Evolutionary conservation across 2,797 vertebrate species (phyloP), one percentile per base, ranked within the genome.

Genomic region (Helicolenus hilgendorfi): DNA sequence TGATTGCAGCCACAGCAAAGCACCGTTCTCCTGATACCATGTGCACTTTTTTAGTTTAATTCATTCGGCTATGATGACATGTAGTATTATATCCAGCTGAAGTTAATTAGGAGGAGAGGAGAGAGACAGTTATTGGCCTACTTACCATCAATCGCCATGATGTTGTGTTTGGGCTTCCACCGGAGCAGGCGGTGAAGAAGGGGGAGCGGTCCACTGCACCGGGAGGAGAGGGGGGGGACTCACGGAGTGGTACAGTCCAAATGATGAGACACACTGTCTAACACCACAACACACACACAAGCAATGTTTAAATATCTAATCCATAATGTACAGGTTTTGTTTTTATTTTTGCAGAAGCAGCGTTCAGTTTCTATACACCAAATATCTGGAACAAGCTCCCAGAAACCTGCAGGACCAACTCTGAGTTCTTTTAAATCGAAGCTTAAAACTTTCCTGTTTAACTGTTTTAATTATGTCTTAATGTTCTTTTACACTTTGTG

Each of bases 141-240:
- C 98, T 98, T 97, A 99, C 98, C 98, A 96, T 99, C 98, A 97
- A 98, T 98, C 98, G 98, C 98, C 98, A 99, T 99, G 98, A 98
- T 98, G 97, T 92, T 98, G 97, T 98, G 96, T 95, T 97, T 95
- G 91, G 97, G 98, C 95, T 97, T 96, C 96, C 97, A 97, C 96
- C 89, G 77, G 85, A 73, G 89, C 69, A 71, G 82, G 77, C 85
- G 92, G 92, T 88, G 93, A 95, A 87, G 78, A 87, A 95, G 88
- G 88, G 92, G 96, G 96, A 94, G 92, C 87, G 80, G 90, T 36
- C 89, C 93, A 94, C 81, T 90, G 76, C 20, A 13, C 33, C 72
- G 55, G 77, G 49, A 33, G 76, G 41, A 18, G 18, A 53, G 49
- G 82, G 88, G 84, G 84, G 91, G 9, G 67, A 11, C 9, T 1